Percentiles rank a stretch among this genome's conserved stretches.
Evolutionary conservation across 2,888 invertebrate genomes (phyloP).

Genomic region (Melipona beecheii): DNA sequence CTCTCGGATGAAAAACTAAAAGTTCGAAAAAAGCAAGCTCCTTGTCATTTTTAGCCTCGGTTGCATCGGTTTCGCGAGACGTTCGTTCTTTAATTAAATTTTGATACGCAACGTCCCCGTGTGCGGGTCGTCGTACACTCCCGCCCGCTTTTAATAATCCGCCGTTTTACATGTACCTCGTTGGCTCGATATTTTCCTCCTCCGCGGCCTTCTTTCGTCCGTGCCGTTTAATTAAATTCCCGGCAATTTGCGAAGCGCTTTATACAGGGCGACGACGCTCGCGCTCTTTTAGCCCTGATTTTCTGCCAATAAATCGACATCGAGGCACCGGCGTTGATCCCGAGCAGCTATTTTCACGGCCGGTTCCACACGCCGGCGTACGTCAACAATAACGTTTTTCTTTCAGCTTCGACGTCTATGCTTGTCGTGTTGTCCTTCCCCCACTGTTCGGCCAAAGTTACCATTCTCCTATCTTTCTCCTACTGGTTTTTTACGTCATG

Average conservation of each 20-base stretch:
- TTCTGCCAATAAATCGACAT: constrained; percentile 36
- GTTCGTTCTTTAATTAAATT: constrained; percentile 48
- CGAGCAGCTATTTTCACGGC: not conserved
- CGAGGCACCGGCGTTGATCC: constrained; percentile 1
- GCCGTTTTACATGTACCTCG: constrained; percentile 20
- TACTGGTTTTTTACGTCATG: not conserved
- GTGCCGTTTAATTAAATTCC: constrained; percentile 47
- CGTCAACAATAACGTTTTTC: constrained; percentile 14
- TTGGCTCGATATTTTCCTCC: constrained; percentile 43
- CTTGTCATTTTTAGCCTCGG: not conserved
- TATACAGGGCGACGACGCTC: constrained; percentile 2
- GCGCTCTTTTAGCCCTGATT: constrained; percentile 34
- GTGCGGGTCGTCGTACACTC: not conserved
- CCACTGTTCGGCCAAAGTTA: too few species aligned
- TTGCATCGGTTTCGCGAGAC: constrained; percentile 1
- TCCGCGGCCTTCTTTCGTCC: constrained; percentile 23
- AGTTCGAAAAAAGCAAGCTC: not conserved
- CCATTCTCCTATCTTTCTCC: not conserved
- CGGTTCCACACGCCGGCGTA: not conserved
- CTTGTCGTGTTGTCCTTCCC: not conserved
- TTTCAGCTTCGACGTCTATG: not conserved
- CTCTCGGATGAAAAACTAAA: not conserved
- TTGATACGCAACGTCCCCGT: constrained; percentile 39
- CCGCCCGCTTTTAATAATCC: constrained; percentile 42
- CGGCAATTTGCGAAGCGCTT: constrained; percentile 44